A percentile compares a stretch with the other conserved stretches of the same genome.
Evolutionary conservation across 2,888 invertebrate species (phyloP).

Genomic region (Scrobipalpa costella): DNA sequence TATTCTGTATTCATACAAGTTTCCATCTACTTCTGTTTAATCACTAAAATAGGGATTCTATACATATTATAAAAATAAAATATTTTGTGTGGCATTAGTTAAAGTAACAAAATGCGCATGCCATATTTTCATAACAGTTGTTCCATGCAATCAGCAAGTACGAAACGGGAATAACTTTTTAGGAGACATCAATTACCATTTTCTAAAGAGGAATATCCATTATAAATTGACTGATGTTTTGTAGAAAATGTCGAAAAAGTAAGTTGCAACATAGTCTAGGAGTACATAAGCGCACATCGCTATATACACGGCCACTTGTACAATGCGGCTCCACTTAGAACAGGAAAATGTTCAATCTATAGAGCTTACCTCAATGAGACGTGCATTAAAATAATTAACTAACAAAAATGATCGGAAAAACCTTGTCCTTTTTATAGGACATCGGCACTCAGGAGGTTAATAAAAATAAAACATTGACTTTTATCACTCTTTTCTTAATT

Average conservation of each 20-base stretch:
- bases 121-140: constrained; percentile 22
- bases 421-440: too few relatives aligned
- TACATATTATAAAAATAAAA: constrained; percentile 30
- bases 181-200: constrained; percentile 37
- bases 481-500: too few relatives aligned
- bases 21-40: constrained; percentile 24
- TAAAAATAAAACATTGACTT: too few relatives aligned
- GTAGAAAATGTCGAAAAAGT: constrained; percentile 46
- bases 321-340: neutral
- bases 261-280: constrained; percentile 48
- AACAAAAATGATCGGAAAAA: too few relatives aligned
- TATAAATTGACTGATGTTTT: constrained; percentile 53
- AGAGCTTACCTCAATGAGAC: too few relatives aligned
- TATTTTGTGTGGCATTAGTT: constrained; percentile 24
- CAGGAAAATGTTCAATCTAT: neutral
- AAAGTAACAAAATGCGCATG: constrained; percentile 12
- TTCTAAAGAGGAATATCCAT: constrained; percentile 32
- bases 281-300: constrained; percentile 36
- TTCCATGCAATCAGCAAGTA: constrained; percentile 17
- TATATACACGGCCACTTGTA: neutral
- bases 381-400: too few relatives aligned
- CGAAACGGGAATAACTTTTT: constrained; percentile 38
- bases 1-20: constrained; percentile 28
- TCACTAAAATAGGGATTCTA: constrained; percentile 18
- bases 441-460: too few relatives aligned